Conservation (phyloP, 2,797 vertebrate species). For the Oreochromis grahami region DNA sequence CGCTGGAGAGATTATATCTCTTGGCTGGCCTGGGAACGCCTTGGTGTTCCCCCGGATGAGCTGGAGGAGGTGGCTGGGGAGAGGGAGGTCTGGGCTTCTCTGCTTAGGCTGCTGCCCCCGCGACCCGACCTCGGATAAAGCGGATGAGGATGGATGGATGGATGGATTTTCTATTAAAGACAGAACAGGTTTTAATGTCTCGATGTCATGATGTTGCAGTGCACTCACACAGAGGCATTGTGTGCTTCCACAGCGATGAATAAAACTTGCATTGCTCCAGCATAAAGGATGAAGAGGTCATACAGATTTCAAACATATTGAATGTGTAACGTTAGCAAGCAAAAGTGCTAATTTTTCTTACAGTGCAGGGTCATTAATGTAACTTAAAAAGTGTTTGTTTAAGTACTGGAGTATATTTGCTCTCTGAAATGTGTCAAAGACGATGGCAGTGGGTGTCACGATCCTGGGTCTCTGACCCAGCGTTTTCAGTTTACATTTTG, state of each 20-base stretch:
- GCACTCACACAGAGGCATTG: not conserved
- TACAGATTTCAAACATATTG: not conserved
- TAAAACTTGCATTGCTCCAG: not conserved
- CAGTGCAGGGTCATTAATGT: too few relatives aligned
- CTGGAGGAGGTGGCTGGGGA: too few relatives aligned
- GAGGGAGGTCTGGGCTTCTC: too few relatives aligned
- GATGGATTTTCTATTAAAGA: not conserved
- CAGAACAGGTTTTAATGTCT: not conserved
- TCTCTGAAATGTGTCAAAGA: not conserved
- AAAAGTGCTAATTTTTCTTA: too few relatives aligned
- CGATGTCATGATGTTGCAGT: not conserved
- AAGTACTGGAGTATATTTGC: not conserved
- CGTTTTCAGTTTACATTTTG: not conserved
- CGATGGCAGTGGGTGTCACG: not conserved
- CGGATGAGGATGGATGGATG: too few relatives aligned
- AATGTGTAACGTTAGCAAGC: too few relatives aligned
- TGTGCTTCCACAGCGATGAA: not conserved
- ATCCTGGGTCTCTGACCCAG: not conserved
- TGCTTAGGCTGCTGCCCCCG: too few relatives aligned
- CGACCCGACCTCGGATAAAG: too few relatives aligned
- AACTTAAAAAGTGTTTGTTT: not conserved
- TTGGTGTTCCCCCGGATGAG: too few relatives aligned
- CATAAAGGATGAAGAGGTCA: not conserved
- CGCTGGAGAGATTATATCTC: too few relatives aligned
- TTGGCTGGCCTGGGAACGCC: too few relatives aligned